These are phyloP conservation scores for Chascanopsetta lugubris DNA, from an alignment of 2,113 vertebrate species.

Conservation along the genomic window DNA sequence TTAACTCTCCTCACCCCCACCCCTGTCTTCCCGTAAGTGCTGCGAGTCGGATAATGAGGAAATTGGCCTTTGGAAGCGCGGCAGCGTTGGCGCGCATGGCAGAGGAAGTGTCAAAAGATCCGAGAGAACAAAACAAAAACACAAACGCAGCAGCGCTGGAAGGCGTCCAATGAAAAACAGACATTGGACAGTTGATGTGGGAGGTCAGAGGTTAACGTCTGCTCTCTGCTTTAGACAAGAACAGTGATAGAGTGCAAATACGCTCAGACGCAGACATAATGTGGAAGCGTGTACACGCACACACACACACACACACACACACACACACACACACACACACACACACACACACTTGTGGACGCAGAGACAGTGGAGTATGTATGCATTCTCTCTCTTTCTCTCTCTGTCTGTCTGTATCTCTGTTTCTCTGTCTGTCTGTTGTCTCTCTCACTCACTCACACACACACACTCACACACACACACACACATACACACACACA, in stretches of 20 bases:
- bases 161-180: slow-evolving; percentile 46
- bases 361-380: slow-evolving; percentile 5
- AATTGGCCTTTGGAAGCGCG: slow-evolving; percentile 52
- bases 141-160: slow-evolving; percentile 45
- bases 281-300: slow-evolving; percentile 21
- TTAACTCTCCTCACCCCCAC: slow-evolving; percentile 49
- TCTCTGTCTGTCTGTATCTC: not conserved
- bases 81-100: slow-evolving; percentile 33
- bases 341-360: not conserved
- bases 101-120: slow-evolving; percentile 52
- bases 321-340: not conserved
- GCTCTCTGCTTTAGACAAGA: slow-evolving; percentile 33
- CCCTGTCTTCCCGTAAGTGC: slow-evolving; percentile 63
- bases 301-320: not conserved
- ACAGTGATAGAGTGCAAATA: slow-evolving; percentile 17
- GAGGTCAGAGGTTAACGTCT: slow-evolving; percentile 43
- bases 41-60: slow-evolving; percentile 58
- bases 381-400: slow-evolving; percentile 10
- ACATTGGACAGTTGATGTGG: slow-evolving; percentile 34
- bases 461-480: slow-evolving; percentile 4
- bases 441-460: not conserved
- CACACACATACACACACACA: slow-evolving; percentile 6
- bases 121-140: slow-evolving; percentile 44
- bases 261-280: slow-evolving; percentile 6
- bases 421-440: not conserved